Percentiles rank a stretch among this genome's conserved stretches.
Evolutionary conservation across 2,888 invertebrate species (phyloP).

Genomic region (Amblyjoppa fuscipennis): DNA sequence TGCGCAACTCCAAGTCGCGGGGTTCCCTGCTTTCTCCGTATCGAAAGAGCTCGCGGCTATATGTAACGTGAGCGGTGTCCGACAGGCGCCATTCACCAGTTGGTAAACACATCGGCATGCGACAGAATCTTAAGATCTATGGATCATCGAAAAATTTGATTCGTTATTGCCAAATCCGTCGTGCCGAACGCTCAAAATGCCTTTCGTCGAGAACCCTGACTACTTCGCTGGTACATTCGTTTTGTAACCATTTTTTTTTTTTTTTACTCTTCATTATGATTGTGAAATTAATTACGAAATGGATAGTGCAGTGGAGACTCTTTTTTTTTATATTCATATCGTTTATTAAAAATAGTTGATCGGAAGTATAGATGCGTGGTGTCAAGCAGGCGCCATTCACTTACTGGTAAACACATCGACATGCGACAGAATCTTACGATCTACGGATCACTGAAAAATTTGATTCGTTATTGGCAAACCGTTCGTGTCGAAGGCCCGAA

Average conservation of each 20-base stretch:
- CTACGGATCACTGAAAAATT: conserved; percentile 46
- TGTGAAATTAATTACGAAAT: neutral
- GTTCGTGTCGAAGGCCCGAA: conserved; percentile 13
- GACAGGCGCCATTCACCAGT: conserved; percentile 34
- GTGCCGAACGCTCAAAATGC: conserved; percentile 13
- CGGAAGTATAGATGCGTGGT: conserved; percentile 20
- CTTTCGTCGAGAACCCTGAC: neutral
- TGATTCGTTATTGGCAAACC: conserved; percentile 37
- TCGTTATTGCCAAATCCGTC: conserved; percentile 37
- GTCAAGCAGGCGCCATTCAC: conserved; percentile 43
- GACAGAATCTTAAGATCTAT: conserved; percentile 40
- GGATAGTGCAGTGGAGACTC: neutral
- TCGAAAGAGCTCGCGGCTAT: conserved; percentile 39
- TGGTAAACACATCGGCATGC: conserved; percentile 49
- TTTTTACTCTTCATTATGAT: neutral
- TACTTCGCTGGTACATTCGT: neutral
- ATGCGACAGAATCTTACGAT: conserved; percentile 49
- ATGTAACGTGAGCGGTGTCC: conserved; percentile 53
- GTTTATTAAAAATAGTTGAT: conserved; percentile 1
- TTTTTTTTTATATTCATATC: neutral
- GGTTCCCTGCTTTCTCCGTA: conserved; percentile 59
- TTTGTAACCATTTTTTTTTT: neutral
- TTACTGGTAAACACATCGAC: conserved; percentile 40
- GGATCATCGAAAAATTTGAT: conserved; percentile 53
- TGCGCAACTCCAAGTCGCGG: conserved; percentile 48